Evolutionary conservation across 2,797 vertebrate genomes (phyloP), one percentile per base, ranked within the genome.

Genomic region (Diplodus puntazzo): DNA sequence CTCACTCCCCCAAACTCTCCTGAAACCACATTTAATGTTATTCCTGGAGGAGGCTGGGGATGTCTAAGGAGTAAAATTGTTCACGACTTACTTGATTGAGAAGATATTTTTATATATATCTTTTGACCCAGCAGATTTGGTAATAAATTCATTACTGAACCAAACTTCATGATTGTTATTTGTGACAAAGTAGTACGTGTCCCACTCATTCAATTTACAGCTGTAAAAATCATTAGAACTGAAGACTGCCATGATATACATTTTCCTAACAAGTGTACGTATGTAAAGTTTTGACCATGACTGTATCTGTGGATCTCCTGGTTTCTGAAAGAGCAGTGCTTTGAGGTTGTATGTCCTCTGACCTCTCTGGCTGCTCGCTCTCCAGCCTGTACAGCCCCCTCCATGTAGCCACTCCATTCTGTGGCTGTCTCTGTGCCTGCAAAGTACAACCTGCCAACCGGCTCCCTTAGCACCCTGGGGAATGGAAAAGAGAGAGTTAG

Each of bases 361-460:
- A 99, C 98, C 97, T 99, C 98, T 95, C 97, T 94, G 90, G 96
- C 96, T 2, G 98, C 98, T 90, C 98, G 96, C 85, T 99, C 98
- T 55, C 98, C 98, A 8, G 98, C 97, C 90, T 99, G 96, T 13
- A 99, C 95, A 0, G 98, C 98, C 0, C 98, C 98, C 66, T 99
- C 98, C 97, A 99, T 99, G 93, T 99, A 99, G 14, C 98, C 98
- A 0, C 98, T 99, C 98, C 98, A 99, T 69, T 98, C 96, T 0
- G 97, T 97, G 80, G 98, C 96, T 0, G 98, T 99, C 90, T 99
- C 98, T 0, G 98, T 99, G 63, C 98, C 98, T 1, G 98, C 98
- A 39, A 99, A 99, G 86, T 95, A 98, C 87, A 99, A 90, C 84
- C 81, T 95, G 79, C 95, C 97, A 49, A 97, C 76, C 0, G 98